Base-by-base conservation (phyloP, 2,113 vertebrate species). In the Indicator maculatus region DNA sequence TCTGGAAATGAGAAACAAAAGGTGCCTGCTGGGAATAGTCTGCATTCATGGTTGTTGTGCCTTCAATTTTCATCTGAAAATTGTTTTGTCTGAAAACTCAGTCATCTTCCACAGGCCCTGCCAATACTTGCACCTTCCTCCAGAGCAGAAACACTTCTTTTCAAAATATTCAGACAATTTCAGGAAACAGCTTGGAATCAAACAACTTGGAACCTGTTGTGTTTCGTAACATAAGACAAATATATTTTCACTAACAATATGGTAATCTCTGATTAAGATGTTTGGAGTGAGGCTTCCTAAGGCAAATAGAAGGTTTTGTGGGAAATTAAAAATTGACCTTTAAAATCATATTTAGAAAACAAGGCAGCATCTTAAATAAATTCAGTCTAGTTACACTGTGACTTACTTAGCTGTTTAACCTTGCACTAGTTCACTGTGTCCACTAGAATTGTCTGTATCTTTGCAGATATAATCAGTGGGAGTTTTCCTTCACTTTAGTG, bases 261-360 rank as follows among this genome's bases (percentile, higher is more conserved):
- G 50, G 77, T 83, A 94, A 53, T 88, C 30, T 28, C 59, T 72
- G 44, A 60, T 66, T 60, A 53, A 88, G 31, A 26, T 50, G 28
- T 76, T 78, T 74, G 75, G 31, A 94, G 58, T 41, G 27, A 82
- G 36, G 69, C 53, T 64, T 71, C 77, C 70, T 70, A 79, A 84
- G 78, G 36, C 33, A 95, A 97, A 92, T 65, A 91, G 83, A 56
- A 89, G 63, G 47, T 58, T 76, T 77, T 58, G 63, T 93, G 87
- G 65, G 58, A 96, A 96, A 91, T 87, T 75, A 91, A 79, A 96
- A 55, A 41, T 3, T 72, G 27, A 73, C 76, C 75, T 84, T 87
- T 90, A 55, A 39, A 93, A 81, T 75, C 56, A 53, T 50, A 93
- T 67, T 79, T 95, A 65, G 88, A 89, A 85, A 83, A 71, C 20